phyloP scores from a whole-genome alignment of 2,113 vertebrate genomes.

The Origma solitaria region DNA sequence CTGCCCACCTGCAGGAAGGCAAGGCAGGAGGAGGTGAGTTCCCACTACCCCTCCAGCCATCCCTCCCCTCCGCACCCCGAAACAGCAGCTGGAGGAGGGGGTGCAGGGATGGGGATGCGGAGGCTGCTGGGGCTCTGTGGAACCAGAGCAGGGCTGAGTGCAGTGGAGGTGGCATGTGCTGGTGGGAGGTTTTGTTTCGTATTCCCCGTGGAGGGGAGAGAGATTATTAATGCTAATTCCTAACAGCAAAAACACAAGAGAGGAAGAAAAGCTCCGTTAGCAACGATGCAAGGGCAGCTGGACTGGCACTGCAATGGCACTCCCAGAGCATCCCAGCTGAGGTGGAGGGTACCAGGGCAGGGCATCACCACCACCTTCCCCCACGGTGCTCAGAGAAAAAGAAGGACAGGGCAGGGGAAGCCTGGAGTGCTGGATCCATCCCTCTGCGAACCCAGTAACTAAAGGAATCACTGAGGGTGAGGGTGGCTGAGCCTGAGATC shows the following conservation, averaged over 20 bases:
- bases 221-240: not conserved
- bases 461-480: not conserved
- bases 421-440: not conserved
- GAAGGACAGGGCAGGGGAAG: not conserved
- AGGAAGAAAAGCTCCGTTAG: not conserved
- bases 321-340: fast-evolving
- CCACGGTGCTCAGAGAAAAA: not conserved
- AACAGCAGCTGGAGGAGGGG: not conserved
- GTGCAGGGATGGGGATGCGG: fast-evolving
- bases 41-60: not conserved
- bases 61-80: not conserved
- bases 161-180: fast-evolving
- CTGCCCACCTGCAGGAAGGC: not conserved
- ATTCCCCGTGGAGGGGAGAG: not conserved
- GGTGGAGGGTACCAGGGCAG: not conserved
- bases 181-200: not conserved
- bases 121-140: not conserved
- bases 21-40: not conserved
- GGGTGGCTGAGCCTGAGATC: not conserved
- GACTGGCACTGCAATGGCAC: fast-evolving
- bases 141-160: fast-evolving
- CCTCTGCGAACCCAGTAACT: fast-evolving
- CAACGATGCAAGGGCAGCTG: not conserved
- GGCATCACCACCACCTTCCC: not conserved
- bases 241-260: not conserved